Conservation (phyloP, 2,113 vertebrate species). For the Ondatra zibethicus region DNA sequence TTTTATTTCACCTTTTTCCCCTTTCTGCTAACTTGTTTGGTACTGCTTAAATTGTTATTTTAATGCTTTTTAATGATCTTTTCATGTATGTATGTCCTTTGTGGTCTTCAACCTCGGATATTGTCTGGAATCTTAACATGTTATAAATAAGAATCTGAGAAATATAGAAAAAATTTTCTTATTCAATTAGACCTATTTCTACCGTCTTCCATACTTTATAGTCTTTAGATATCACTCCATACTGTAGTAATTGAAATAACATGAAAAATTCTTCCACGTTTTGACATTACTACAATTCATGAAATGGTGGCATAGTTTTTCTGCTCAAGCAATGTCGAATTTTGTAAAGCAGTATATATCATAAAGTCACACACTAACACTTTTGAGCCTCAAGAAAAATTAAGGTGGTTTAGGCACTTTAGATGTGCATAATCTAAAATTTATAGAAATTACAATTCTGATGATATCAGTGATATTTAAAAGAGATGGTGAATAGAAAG, state of each 20-base stretch:
- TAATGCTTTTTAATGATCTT: background rate
- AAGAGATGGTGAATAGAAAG: background rate
- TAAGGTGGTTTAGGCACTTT: background rate
- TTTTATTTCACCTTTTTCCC: background rate
- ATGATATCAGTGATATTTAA: background rate
- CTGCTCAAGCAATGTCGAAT: background rate
- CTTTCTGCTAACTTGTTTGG: background rate
- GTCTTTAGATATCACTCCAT: background rate
- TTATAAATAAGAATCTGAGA: slow-evolving; percentile 43
- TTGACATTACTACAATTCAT: background rate
- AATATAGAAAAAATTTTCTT: background rate
- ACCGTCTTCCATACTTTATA: background rate
- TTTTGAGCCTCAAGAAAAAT: background rate
- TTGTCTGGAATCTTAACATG: slow-evolving; percentile 7
- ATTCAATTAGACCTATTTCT: background rate
- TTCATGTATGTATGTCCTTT: background rate
- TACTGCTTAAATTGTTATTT: background rate
- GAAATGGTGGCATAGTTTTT: background rate
- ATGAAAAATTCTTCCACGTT: background rate
- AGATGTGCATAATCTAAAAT: background rate
- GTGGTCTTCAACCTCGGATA: background rate
- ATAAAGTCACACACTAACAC: background rate
- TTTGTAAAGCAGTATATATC: background rate
- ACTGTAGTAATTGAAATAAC: background rate
- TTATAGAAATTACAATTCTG: background rate